Percentiles rank a stretch among this genome's conserved stretches.
These are phyloP conservation scores for Calyptomena viridis DNA, from an alignment of 2,113 vertebrate species.

Conservation along the genomic window DNA sequence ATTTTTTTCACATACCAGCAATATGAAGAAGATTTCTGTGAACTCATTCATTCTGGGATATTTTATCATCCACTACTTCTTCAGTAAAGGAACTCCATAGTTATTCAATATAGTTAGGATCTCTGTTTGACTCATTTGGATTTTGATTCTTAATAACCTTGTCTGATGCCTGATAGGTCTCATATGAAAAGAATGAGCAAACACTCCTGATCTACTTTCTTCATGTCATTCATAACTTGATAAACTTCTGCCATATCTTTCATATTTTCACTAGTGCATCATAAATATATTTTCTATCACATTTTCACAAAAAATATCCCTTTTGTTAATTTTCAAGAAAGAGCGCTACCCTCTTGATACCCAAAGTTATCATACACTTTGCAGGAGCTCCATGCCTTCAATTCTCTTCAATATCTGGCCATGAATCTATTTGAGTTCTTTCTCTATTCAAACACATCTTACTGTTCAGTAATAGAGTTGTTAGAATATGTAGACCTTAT, in stretches of 20 bases:
- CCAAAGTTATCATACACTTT: background rate
- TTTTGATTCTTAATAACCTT: background rate
- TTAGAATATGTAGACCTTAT: background rate
- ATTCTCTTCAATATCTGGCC: background rate
- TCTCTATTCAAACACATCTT: background rate
- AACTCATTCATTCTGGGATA: background rate
- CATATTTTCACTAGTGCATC: background rate
- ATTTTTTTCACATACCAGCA: background rate
- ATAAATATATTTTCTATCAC: background rate
- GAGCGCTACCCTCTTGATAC: rapidly evolving
- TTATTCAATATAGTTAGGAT: background rate
- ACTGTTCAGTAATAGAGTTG: background rate
- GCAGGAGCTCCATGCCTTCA: background rate
- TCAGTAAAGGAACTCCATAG: background rate
- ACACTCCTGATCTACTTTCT: background rate
- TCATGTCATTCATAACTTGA: background rate
- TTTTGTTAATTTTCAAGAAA: background rate
- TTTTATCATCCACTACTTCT: background rate
- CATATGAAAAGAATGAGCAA: background rate
- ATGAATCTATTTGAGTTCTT: background rate
- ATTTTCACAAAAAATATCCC: background rate
- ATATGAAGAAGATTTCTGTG: background rate
- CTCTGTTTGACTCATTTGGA: background rate
- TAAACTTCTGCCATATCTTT: background rate
- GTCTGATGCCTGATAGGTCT: background rate